Base-by-base conservation (phyloP, 2,797 vertebrate genomes). In the Syngnathus acus region DNA sequence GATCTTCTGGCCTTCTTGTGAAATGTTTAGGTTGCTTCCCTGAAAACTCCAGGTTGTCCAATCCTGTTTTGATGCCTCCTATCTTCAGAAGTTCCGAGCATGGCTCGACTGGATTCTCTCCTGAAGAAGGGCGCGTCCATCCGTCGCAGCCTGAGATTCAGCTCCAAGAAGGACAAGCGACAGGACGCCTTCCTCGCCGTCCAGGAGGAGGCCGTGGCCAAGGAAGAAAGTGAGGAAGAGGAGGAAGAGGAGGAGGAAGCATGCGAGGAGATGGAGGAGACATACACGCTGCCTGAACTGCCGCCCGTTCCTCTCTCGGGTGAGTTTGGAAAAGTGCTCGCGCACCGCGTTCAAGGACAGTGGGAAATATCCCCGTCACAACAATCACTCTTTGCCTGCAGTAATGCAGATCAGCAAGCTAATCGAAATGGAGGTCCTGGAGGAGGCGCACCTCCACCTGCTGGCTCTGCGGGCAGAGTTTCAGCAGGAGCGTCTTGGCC, bases 371-470 rank as follows among this genome's bases (percentile, higher is more conserved):
- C 38, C 1, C 9, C 3, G 10, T 38, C 26, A 5, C 26, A 16
- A 6, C 13, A 32, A 37, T 39, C 55, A 11, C 21, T 17, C 50
- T 17, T 6, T 67, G 2, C 42, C 39, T 6, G 4, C 78, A 96
- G 95, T 94, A 65, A 92, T 94, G 92, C 81, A 95, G 86, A 95
- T 96, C 79, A 89, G 88, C 68, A 87, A 92, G 11, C 90, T 95
- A 72, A 95, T 98, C 43, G 88, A 94, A 61, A 86, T 68, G 55
- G 84, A 87, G 67, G 72, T 87, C 0, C 83, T 99, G 80, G 82
- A 94, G 81, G 88, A 91, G 60, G 94, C 96, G n/a, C 92, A 96
- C 71, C 67, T 88, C 63, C 92, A 92, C 74, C 85, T 95, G 60
- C 90, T 80, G 17, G 72, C 83, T 51, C 67, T 95, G 88, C 89